A percentile compares a stretch with the other conserved stretches of the same genome.
Conservation (phyloP, 2,888 invertebrate species). For the Phengaris arion region DNA sequence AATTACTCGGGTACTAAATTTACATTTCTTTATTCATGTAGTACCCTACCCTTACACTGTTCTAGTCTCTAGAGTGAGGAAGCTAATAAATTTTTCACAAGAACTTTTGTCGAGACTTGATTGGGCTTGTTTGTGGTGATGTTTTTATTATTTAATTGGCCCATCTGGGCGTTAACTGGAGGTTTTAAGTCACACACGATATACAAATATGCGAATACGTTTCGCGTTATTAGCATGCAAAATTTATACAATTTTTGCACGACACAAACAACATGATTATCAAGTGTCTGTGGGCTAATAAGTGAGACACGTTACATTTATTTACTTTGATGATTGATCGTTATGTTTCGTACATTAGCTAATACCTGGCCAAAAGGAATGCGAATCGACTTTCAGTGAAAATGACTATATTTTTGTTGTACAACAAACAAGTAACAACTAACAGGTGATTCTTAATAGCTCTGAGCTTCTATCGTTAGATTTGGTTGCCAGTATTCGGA, state of each 20-base stretch:
- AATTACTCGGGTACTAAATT: neutral
- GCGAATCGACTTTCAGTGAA: neutral
- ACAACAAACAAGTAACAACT: neutral
- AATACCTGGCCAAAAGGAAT: too few species aligned
- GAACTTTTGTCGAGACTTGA: neutral
- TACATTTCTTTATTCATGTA: neutral
- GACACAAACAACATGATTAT: conserved; percentile 15
- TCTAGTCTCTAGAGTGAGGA: too few species aligned
- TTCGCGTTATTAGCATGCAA: neutral
- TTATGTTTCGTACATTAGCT: neutral
- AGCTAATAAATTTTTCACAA: neutral
- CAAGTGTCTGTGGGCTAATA: neutral
- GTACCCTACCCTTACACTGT: neutral
- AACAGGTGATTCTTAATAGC: neutral
- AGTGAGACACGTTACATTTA: conserved; percentile 6
- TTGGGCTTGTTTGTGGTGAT: neutral
- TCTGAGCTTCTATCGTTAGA: neutral
- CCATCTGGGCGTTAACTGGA: neutral
- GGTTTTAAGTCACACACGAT: neutral
- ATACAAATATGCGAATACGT: conserved; percentile 12
- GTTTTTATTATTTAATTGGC: neutral
- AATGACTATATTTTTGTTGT: neutral
- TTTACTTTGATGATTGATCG: neutral
- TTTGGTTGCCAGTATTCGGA: neutral
- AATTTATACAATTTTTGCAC: neutral